Evolutionary conservation across 2,888 invertebrate species (phyloP).

Genomic region (Dione juno): DNA sequence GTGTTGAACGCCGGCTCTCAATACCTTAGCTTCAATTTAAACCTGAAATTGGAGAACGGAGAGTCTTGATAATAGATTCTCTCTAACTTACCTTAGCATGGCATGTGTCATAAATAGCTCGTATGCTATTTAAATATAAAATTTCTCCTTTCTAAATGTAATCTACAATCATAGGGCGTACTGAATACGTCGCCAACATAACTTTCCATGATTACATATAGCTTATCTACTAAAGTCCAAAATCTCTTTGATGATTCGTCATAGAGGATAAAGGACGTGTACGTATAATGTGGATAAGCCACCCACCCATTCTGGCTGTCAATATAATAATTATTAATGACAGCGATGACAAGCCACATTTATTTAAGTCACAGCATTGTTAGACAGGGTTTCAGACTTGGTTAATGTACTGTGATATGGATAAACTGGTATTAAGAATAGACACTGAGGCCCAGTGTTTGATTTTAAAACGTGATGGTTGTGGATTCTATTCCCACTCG

Average conservation of each 20-base stretch:
- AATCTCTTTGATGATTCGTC: not conserved
- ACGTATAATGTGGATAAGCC: not conserved
- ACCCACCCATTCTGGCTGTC: conserved; percentile 8
- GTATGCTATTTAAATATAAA: too few relatives aligned
- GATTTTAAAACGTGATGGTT: too few relatives aligned
- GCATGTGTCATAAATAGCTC: too few relatives aligned
- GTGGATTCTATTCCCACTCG: too few relatives aligned
- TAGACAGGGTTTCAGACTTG: conserved; percentile 1
- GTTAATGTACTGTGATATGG: conserved; percentile 1
- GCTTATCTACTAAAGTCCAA: not conserved
- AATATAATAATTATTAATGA: conserved; percentile 20
- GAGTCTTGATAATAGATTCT: too few relatives aligned
- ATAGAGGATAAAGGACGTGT: not conserved
- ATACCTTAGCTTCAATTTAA: too few relatives aligned
- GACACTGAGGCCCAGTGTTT: not conserved
- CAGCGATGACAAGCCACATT: not conserved
- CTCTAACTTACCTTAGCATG: too few relatives aligned
- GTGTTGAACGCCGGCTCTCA: too few relatives aligned
- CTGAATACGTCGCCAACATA: not conserved
- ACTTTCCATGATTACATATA: not conserved
- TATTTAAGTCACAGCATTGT: conserved; percentile 4
- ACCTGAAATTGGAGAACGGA: too few relatives aligned
- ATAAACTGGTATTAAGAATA: not conserved
- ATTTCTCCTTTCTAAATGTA: not conserved
- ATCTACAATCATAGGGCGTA: too few relatives aligned